These are phyloP conservation scores for Phyllotis vaccarum DNA, from an alignment of 2,797 vertebrate genomes.

Conservation along the genomic window DNA sequence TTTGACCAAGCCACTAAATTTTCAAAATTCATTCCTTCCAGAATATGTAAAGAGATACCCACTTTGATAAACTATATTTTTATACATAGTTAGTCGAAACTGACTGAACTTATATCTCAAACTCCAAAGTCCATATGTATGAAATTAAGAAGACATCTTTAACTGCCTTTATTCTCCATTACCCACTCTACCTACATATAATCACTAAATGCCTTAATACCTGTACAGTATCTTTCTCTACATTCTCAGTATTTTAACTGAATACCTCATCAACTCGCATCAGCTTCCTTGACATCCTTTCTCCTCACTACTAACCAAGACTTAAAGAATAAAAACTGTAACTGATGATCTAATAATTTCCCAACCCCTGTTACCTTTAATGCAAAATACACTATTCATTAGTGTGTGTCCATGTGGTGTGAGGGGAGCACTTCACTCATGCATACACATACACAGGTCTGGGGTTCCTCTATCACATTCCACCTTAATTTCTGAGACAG, in stretches of 20 bases:
- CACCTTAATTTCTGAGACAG: neutral
- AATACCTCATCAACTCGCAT: slow-evolving; percentile 29
- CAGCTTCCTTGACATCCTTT: neutral
- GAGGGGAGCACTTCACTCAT: neutral
- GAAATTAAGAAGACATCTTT: slow-evolving; percentile 26
- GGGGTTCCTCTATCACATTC: neutral
- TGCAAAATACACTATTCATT: slow-evolving; percentile 7
- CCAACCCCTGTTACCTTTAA: slow-evolving; percentile 20
- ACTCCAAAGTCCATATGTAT: slow-evolving; percentile 12
- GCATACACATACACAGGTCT: neutral
- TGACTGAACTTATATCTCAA: slow-evolving; percentile 50
- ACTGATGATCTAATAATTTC: slow-evolving; percentile 48
- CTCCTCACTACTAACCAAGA: neutral
- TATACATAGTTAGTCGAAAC: slow-evolving; percentile 31
- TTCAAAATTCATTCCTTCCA: slow-evolving; percentile 34
- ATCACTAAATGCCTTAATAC: slow-evolving; percentile 9
- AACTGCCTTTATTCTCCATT: slow-evolving; percentile 45
- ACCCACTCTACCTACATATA: neutral
- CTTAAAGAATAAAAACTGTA: slow-evolving; percentile 47
- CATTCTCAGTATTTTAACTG: neutral
- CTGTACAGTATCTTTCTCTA: neutral
- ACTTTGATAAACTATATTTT: slow-evolving; percentile 19
- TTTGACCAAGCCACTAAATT: slow-evolving; percentile 18
- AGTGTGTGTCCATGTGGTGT: neutral
- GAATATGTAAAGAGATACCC: slow-evolving; percentile 9